These are phyloP conservation scores for Rhagonycha fulva DNA, from an alignment of 2,888 invertebrate species.

Conservation along the genomic window DNA sequence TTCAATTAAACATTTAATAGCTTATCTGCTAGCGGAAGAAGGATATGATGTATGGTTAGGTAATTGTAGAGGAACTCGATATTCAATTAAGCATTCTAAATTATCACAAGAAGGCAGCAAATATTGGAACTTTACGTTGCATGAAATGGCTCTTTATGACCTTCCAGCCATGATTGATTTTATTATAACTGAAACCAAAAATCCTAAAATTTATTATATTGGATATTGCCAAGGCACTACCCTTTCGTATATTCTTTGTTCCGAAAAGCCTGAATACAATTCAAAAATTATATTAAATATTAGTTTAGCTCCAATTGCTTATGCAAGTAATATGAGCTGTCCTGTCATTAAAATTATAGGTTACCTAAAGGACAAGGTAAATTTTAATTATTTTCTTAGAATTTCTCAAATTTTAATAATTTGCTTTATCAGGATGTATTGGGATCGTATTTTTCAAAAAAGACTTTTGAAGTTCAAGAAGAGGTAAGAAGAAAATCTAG, in stretches of 20 bases:
- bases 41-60: not conserved
- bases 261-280: not conserved
- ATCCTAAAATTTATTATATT: not conserved
- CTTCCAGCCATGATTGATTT: not conserved
- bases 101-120: not conserved
- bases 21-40: not conserved
- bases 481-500: not conserved
- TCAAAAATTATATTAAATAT: not conserved
- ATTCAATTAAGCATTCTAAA: not conserved
- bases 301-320: not conserved
- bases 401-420: not conserved
- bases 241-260: not conserved
- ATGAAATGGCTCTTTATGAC: not conserved
- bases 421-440: not conserved
- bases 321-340: not conserved
- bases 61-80: not conserved
- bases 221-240: not conserved
- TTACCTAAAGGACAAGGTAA: not conserved
- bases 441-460: not conserved
- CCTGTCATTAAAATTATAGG: not conserved
- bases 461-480: not conserved
- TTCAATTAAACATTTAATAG: not conserved
- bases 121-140: not conserved
- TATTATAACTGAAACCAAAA: not conserved
- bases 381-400: not conserved